These are phyloP conservation scores for Rhea americana DNA, from an alignment of 2,113 vertebrate species.

Conservation along the genomic window DNA sequence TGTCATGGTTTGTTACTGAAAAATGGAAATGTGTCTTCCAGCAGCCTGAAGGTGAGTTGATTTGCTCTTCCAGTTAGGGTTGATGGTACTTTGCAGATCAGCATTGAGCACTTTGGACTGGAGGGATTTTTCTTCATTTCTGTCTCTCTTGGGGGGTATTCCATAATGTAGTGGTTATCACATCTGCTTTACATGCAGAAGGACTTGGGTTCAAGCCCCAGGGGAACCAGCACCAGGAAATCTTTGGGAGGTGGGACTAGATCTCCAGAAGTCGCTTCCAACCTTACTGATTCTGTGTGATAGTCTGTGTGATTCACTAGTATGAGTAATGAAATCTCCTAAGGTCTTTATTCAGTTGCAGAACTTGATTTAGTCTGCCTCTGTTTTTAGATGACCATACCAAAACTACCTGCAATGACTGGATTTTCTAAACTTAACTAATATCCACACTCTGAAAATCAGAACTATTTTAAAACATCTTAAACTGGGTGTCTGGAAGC, in stretches of 20 bases:
- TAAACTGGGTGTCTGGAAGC: not conserved
- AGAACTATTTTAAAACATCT: not conserved
- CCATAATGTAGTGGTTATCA: no score
- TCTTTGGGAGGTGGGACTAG: no score
- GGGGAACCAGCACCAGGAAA: no score
- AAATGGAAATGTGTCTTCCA: not conserved
- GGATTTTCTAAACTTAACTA: not conserved
- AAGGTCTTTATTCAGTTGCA: not conserved
- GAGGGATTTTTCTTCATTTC: not conserved
- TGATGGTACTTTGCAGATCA: not conserved
- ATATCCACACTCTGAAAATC: not conserved
- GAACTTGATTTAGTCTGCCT: fast-evolving
- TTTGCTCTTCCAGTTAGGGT: not conserved
- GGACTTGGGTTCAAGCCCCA: no score
- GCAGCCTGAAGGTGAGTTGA: not conserved
- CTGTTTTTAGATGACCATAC: not conserved
- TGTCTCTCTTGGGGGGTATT: not conserved
- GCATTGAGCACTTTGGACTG: not conserved
- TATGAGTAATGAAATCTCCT: not conserved
- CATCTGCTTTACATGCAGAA: no score
- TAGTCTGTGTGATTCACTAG: not conserved
- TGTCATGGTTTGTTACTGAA: not conserved
- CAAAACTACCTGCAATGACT: not conserved
- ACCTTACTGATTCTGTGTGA: no score
- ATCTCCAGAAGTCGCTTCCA: no score